phyloP scores from a whole-genome alignment of 2,888 invertebrate genomes.

The Phrixothrix hirtus region DNA sequence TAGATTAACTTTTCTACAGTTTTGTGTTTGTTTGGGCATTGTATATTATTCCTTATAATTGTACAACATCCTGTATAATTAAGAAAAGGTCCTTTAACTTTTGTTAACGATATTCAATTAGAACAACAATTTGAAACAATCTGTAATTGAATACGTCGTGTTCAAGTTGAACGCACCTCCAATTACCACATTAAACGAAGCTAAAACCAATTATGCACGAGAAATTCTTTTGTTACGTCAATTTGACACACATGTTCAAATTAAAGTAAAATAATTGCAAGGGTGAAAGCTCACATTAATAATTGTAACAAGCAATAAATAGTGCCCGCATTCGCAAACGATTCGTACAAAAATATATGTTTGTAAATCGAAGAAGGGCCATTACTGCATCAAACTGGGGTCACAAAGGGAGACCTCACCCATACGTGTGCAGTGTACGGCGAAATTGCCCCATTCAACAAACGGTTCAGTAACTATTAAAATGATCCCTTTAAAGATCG shows the following conservation, averaged over 20 bases:
- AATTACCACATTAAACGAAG: no score
- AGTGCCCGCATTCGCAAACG: slow-evolving; percentile 10
- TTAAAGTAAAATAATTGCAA: no score
- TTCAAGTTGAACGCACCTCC: neutral
- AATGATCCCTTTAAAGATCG: slow-evolving; percentile 40
- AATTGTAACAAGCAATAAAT: neutral
- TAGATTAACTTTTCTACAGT: no score
- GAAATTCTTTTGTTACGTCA: neutral
- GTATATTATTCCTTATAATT: no score
- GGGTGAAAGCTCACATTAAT: no score
- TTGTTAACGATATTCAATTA: no score
- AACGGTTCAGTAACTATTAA: slow-evolving; percentile 52
- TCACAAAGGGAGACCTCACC: slow-evolving; percentile 38
- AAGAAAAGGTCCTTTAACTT: no score
- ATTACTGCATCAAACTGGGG: slow-evolving; percentile 23
- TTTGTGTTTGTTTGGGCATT: no score
- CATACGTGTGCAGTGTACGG: slow-evolving; percentile 48
- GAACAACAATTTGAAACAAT: no score
- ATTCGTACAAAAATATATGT: slow-evolving; percentile 35
- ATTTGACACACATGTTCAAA: neutral
- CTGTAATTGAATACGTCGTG: no score
- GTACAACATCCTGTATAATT: no score
- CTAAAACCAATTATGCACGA: no score
- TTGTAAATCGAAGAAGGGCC: slow-evolving; percentile 40
- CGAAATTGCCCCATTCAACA: slow-evolving; percentile 53